Base-by-base conservation (phyloP, 2,113 vertebrate genomes). In the Rhinopomastus cyanomelas region DNA sequence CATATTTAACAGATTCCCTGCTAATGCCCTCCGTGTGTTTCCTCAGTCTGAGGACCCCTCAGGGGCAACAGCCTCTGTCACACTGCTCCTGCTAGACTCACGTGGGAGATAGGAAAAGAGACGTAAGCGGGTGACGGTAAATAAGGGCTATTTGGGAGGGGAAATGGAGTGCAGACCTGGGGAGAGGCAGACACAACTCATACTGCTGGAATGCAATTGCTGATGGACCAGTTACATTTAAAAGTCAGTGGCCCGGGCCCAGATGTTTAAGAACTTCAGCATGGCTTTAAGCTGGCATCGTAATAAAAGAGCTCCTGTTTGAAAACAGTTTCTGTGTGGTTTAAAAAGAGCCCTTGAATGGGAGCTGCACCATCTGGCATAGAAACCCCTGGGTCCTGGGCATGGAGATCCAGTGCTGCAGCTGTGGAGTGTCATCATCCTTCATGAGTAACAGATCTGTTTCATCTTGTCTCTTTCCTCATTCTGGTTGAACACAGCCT, bases 131-230 rank as follows among this genome's bases (percentile, higher is more conserved):
- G 21, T 78, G 76, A 57, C 57, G 77, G 67, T 71, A 44, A 93
- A 83, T 72, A 52, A 59, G 49, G 26, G 29, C 61, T 69, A 1
- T 55, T 68, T 73, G 10, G 80, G 39, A 59, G 62, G 67, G 85
- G 67, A 81, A 81, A 85, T 92, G 49, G 81, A 92, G 77, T 53
- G 76, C 90, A 92, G 81, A 77, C 85, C 55, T 64, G 32, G 49
- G 37, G 37, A 86, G 73, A 93, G 81, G 37, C 81, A 94, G 91
- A 79, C 81, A 72, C 81, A 88, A 7, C 88, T 92, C 90, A 90
- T 78, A 64, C 75, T 52, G 3, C 72, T 80, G 91, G 85, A 91
- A 94, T 91, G 91, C 85, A 80, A 30, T n/a, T 80, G 85, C 62
- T 91, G 91, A 91, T 93, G 85, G 67, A 82, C 72, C 3, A 4